Evolutionary conservation across 2,888 invertebrate species (phyloP), one percentile per base, ranked within the genome.

Genomic region (Xiphydria camelus): DNA sequence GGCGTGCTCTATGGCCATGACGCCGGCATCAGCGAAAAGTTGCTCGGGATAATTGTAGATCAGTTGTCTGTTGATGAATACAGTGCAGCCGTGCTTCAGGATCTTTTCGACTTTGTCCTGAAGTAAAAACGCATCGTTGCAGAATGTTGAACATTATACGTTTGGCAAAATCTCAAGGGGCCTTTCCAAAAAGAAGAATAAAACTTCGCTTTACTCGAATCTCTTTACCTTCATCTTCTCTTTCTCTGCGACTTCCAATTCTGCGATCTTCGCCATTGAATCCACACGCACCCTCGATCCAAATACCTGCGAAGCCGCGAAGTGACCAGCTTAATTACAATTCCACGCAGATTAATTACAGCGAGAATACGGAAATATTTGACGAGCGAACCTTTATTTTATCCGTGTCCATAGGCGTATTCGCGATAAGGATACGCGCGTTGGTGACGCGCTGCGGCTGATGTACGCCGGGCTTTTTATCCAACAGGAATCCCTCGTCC

Each of bases 11-110:
- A 99, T 99, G 1, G 99, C 97, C 98, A 99, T 99, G 5, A 98
- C 86, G 35, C 93, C 91, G 32, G 94, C 93, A 79, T 99, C 99
- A 25, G 98, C 95, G 76, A 99, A 99, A 61, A 99, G 78, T 77
- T 99, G 99, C 76, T 99, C 99, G 0, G 99, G 99, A 76, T 99
- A 99, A 78, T 99, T 99, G 82, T 99, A 99, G 76, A 99, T 99
- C 57, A 99, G 80, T 77, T 99, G 99, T 56, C 93, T 88, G 78
- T 99, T 99, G 70, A 99, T 95, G 74, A 99, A 99, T 0, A 99
- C 98, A 78, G 92, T 99, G 79, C 91, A 91, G 58, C 93, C 91
- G 76, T 99, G 96, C 55, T 85, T 87, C 37, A 98, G 74, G 61
- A 99, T 99, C 76, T 94, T 94, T 66, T 91, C 89, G 2, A 99